Base-by-base conservation (phyloP, 2,113 vertebrate species). In the Cyprinus carpio region DNA sequence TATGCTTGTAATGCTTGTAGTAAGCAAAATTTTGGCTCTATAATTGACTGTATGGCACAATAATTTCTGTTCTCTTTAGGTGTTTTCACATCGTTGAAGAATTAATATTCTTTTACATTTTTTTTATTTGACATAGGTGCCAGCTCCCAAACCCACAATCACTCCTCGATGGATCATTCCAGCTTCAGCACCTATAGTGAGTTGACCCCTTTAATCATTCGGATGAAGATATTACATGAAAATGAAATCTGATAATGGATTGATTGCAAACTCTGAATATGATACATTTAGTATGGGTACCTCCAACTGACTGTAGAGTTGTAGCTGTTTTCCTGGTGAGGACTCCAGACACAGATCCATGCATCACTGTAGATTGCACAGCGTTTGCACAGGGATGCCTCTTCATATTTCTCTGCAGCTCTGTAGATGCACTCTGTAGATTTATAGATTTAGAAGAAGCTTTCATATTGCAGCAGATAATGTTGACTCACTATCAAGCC, bases 111-210 rank as follows among this genome's bases (percentile, higher is more conserved):
- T 54, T 18, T 54, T 13, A 9, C 27, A 23, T 29, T 13, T 4
- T 34, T 40, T 54, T 69, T 0, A 51, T 69, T 51, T 31, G 62
- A 13, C 64, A 75, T 91, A 90, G 29, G 90, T 96, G 93, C 95
- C 94, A 58, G 92, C 93, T 87, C 92, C 96, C 75, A 93, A 96
- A 90, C 93, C 95, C 31, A 86, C 88, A 20, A 93, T 97, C 89
- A 90, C 95, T 43, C 98, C 97, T 0, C 95, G 96, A 86, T 99
- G 98, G 98, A 95, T 98, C 90, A 92, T 98, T 87, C 98, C 98
- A 88, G 92, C 96, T 85, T 97, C 98, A 88, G 90, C 96, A 84
- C 89, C 95, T 92, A 83, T 90, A 74, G 95, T 95, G 88, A 93
- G 56, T 23, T 58, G 54, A 56, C 54, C 54, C 20, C 54, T 56